Base-by-base conservation (phyloP, 2,888 invertebrate species). In the Trichopoda pennipes region DNA sequence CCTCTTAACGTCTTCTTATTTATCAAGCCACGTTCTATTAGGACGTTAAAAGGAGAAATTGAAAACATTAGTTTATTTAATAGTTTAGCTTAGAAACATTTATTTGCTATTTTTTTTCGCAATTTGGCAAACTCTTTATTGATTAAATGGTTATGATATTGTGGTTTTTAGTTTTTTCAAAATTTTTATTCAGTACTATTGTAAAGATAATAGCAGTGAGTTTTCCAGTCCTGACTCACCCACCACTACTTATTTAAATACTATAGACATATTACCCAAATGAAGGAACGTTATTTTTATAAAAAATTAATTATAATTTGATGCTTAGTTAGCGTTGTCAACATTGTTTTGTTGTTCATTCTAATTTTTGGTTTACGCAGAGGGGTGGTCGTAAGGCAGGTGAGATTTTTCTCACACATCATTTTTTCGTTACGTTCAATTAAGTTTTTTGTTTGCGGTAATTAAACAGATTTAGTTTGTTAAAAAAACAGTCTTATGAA, bases 231-330 rank as follows among this genome's bases (percentile, higher is more conserved):
- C 38, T 38, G 38, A 38, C 38, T 55, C 49, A 47, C 53, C 60
- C 47, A 53, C 14, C 17, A 23, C 49, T 63, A 47, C n/a, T 17
- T 42, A 38, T 16, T 38, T 35, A 10, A 55, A 47, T 68, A 73
- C 68, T 61, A 47, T 44, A 55, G 55, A 44, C 42, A 16, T 44
- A 60, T 72, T 60, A 72, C 61, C 16, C 58, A 42, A 19, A 23
- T n/a, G n/a, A 47, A 14, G 55, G 16, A 47, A 16, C 28, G 60
- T 73, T 81, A 76, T 73, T 82, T 80, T 73, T 66, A 55, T 75
- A 53, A 60, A 78, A 75, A 79, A 76, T 72, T 79, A 79, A 82
- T 82, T 76, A 76, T 60, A 82, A 82, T 82, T 79, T 79, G 51
- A 82, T 68, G 75, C 79, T 79, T 76, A 63, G 82, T 82, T 79